Conservation (phyloP, 2,113 vertebrate genomes). For the Bagarius yarrelli region DNA sequence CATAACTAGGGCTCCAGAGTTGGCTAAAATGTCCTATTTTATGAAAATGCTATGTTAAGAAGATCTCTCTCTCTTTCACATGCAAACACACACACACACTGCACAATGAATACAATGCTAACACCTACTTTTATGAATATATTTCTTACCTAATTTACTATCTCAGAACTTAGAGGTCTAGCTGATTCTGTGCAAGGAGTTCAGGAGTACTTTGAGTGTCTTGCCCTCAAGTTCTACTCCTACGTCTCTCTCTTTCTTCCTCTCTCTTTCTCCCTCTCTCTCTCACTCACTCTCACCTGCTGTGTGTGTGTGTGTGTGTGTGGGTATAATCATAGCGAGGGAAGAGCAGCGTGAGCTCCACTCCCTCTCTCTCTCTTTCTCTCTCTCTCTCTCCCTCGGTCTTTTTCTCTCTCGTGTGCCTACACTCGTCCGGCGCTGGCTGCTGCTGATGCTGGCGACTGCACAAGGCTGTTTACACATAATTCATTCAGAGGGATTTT, state of each 20-base stretch:
- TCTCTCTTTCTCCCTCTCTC: conserved; percentile 43
- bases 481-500: conserved; percentile 50
- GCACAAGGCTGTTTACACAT: conserved; percentile 55
- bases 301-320: conserved; percentile 33
- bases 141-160: not conserved
- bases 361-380: conserved; percentile 28
- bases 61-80: not conserved
- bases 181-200: conserved; percentile 54
- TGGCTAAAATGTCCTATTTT: not conserved
- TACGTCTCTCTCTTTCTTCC: conserved; percentile 29
- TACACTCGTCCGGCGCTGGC: conserved; percentile 8
- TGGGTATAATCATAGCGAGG: conserved; percentile 33
- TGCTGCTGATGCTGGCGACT: conserved; percentile 55
- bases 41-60: not conserved
- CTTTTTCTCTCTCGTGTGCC: conserved; percentile 29
- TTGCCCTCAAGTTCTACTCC: conserved; percentile 44
- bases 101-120: not conserved
- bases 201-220: conserved; percentile 50
- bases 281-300: conserved; percentile 33
- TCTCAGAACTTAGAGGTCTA: not conserved
- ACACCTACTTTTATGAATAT: not conserved
- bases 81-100: not conserved
- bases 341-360: conserved; percentile 29
- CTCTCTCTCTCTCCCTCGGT: conserved; percentile 38
- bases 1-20: not conserved